Conservation (phyloP, 2,888 invertebrate genomes). For the Drosophila recens region DNA sequence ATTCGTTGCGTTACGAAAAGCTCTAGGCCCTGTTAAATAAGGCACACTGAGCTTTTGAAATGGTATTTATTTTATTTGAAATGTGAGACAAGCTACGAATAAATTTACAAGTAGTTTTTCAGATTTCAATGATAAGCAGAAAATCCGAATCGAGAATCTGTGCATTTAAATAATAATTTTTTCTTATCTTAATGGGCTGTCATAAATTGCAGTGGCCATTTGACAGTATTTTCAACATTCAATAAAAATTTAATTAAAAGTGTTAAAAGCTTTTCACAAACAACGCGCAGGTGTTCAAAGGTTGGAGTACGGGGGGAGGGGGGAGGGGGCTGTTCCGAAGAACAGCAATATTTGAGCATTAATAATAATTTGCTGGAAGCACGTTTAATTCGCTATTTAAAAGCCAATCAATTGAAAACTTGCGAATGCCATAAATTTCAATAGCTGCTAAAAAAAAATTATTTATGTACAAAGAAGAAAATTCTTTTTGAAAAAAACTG, state of each 20-base stretch:
- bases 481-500: constrained; percentile 23
- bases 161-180: constrained; percentile 26
- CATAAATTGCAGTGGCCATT: constrained; percentile 46
- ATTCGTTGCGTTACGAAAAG: constrained; percentile 29
- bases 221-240: constrained; percentile 33
- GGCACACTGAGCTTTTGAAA: constrained; percentile 39
- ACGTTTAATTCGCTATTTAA: constrained; percentile 65
- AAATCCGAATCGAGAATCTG: constrained; percentile 2
- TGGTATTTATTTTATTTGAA: not conserved
- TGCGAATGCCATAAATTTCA: constrained; percentile 72
- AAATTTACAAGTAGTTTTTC: not conserved
- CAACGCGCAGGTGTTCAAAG: constrained; percentile 55
- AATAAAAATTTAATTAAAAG: constrained; percentile 57
- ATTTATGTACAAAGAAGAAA: constrained; percentile 27
- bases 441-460: constrained; percentile 52
- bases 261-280: constrained; percentile 68
- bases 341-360: constrained; percentile 35
- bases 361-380: constrained; percentile 59
- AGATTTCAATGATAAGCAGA: constrained; percentile 16
- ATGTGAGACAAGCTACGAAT: constrained; percentile 3
- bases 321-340: not conserved
- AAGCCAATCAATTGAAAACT: constrained; percentile 73
- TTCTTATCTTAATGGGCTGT: constrained; percentile 54
- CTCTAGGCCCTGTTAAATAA: constrained; percentile 10
- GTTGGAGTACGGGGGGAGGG: not conserved